Evolutionary conservation across 2,113 vertebrate genomes (phyloP).

Genomic region (Anolis sagrei): DNA sequence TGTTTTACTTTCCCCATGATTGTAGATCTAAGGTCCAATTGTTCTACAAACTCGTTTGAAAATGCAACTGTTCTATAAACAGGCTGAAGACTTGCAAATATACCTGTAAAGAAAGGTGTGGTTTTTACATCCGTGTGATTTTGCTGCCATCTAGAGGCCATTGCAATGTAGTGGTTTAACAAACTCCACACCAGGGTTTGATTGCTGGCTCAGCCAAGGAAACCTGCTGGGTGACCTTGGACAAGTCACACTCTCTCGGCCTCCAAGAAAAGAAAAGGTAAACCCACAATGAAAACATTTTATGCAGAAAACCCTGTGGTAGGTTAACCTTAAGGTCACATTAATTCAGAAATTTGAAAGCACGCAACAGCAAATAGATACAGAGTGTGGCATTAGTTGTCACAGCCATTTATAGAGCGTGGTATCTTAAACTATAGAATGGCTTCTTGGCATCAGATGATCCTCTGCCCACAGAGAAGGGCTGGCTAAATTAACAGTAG

Average conservation of each 20-base stretch:
- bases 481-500: no score
- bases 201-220: not conserved
- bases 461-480: not conserved
- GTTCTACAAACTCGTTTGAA: not conserved
- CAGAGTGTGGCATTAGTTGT: no score
- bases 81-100: not conserved
- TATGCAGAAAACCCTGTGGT: no score
- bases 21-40: not conserved
- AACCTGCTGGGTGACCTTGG: not conserved
- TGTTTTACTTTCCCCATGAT: not conserved
- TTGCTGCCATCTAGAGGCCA: slow-evolving; percentile 21
- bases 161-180: no score
- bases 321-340: no score
- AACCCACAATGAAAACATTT: no score
- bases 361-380: no score
- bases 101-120: not conserved
- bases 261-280: not conserved
- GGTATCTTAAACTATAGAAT: not conserved
- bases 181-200: no score
- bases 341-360: no score
- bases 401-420: no score
- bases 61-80: not conserved
- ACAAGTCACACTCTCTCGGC: not conserved
- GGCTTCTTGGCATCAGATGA: not conserved
- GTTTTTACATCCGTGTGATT: not conserved